Conservation (phyloP, 2,888 invertebrate species). For the Neoaliturus tenellus region DNA sequence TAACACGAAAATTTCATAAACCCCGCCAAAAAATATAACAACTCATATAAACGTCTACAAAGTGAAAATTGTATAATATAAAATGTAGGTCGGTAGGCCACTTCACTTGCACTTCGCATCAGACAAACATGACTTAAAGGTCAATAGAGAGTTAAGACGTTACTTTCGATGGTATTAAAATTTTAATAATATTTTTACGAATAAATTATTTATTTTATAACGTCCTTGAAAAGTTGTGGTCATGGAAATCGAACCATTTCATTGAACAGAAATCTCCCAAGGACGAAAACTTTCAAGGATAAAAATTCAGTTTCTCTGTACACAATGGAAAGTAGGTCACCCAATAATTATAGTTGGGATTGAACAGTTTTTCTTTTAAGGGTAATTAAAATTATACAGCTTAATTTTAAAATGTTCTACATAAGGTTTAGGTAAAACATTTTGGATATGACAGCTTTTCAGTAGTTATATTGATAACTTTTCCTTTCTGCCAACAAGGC, state of each 20-base stretch:
- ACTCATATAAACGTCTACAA: conserved; percentile 1
- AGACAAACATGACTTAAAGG: conserved; percentile 80
- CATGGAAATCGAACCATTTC: background rate
- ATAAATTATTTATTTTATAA: background rate
- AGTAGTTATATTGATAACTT: conserved; percentile 26
- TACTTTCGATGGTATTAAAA: conserved; percentile 54
- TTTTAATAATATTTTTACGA: background rate
- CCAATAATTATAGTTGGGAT: background rate
- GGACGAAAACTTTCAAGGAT: conserved; percentile 25
- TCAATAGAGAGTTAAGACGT: conserved; percentile 72
- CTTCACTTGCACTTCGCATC: conserved; percentile 83
- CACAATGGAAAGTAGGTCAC: conserved; percentile 26
- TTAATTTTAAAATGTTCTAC: background rate
- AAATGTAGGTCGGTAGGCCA: conserved; percentile 94
- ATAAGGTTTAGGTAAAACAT: background rate
- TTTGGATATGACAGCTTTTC: background rate
- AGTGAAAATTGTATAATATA: conserved; percentile 67
- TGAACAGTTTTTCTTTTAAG: background rate
- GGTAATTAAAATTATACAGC: background rate
- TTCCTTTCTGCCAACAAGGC: conserved; percentile 23
- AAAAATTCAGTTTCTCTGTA: background rate
- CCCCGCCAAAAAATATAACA: conserved; percentile 27
- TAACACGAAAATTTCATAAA: conserved; percentile 38
- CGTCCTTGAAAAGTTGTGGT: background rate
- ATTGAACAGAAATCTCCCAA: background rate